Evolutionary conservation across 2,888 invertebrate genomes (phyloP), one percentile per base, ranked within the genome.

Genomic region (Trachelus stipa): DNA sequence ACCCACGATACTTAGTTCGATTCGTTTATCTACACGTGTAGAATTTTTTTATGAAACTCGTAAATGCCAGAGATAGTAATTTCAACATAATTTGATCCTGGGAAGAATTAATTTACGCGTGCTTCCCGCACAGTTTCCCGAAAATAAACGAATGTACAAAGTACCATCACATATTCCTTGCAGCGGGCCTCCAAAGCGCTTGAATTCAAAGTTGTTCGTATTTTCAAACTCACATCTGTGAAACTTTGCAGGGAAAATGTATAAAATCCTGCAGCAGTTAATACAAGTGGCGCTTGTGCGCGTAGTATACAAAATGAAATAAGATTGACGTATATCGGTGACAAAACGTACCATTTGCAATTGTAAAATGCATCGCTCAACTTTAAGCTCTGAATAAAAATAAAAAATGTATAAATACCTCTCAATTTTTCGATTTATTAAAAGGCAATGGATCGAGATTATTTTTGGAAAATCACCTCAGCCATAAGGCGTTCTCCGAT

Each of bases 271-370:
- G 92, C 93, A 69, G 93, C 93, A 0, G 92, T 92, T 2, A 93
- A 91, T 69, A 87, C 87, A 76, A 93, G 86, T 1, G 93, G 93
- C 11, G 89, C 90, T 79, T 93, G 92, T 87, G 92, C 92, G 78
- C 93, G 90, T 80, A 93, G 92, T 82, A 92, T 85, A 77, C 93
- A 92, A 76, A 93, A 89, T 40, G 1, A 40, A 40, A 40, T 40
- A 23, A 40, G 15, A 40, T 90, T 91, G 30, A 90, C 90, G 84
- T 93, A 93, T 79, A 86, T 86, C 0, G 83, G 83, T 76, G 92
- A 88, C 85, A 94, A 93, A 11, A 93, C 92, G 76, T 93, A 91
- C 94, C 94, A 94, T 3, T 92, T 92, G 81, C 93, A 93, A 76
- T 92, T 91, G 84, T 94, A 94, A 82, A 94, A 86, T 74, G 92